Evolutionary conservation across 2,888 invertebrate genomes (phyloP), one percentile per base, ranked within the genome.

Genomic region (Oasisia sp.): DNA sequence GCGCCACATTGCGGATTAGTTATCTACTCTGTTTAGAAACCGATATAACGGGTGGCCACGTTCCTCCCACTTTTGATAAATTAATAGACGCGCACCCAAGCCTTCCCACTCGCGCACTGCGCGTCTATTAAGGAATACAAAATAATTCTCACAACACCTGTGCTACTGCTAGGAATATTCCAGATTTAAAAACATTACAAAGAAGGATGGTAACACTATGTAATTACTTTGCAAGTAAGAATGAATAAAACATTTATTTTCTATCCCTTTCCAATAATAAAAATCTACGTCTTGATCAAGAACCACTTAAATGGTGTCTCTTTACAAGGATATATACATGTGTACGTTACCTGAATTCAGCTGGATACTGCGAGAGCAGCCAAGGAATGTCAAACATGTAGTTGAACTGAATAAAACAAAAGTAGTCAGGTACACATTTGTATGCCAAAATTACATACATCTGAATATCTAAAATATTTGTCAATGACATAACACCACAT

Each of bases 361-460:
- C 95, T n/a, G 96, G 96, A 94, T 99, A 99, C 94, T 99, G 98
- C 0, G 98, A 97, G 92, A 98, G 97, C 0, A 99, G 96, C 98
- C 99, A 99, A 0, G 98, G 98, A 14, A 98, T 97, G 94, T 99
- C 98, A 89, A 99, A 98, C 98, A 99, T 98, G 95, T 98, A 99
- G 96, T 98, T 99, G 45, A 99, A 98, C 96, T 99, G 98, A 45
- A 93, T 91, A 89, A 14, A 32, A 38, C n/a, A 32, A 90, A 91
- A 0, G 5, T 2, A 19, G 27, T 74, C 50, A 74, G 27, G 27
- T 74, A 19, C 0, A 74, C 14, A 74, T 74, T 0, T 74, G 74
- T 74, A 74, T 27, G 11, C 11, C 19, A 9, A 56, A 19, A 56
- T 56, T 38, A 38, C 19, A 56, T 56, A 56, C 11, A 56, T 56